Conservation (phyloP, 2,797 vertebrate species). For the Eremophila alpestris region DNA sequence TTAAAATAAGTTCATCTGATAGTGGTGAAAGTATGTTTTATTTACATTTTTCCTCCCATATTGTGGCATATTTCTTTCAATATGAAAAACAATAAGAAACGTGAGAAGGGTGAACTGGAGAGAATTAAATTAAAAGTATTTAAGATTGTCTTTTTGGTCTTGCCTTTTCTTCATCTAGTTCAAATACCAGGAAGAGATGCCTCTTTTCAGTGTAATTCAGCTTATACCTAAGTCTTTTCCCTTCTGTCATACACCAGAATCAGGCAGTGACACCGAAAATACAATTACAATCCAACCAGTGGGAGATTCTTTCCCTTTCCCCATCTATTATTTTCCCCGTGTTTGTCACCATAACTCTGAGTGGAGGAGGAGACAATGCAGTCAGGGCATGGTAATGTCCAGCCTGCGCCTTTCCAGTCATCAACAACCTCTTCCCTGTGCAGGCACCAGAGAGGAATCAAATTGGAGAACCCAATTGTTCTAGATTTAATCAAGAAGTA, state of each 20-base stretch:
- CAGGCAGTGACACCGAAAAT: not conserved
- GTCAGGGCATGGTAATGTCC: not conserved
- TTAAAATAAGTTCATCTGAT: not conserved
- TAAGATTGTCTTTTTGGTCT: rapidly evolving
- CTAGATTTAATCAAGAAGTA: not conserved
- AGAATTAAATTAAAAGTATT: not conserved
- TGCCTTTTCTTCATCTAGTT: not conserved
- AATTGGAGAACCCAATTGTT: not conserved
- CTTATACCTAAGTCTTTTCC: not conserved
- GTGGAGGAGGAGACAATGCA: not conserved
- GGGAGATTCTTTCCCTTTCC: not conserved
- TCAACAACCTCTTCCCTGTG: not conserved
- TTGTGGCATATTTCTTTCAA: not conserved
- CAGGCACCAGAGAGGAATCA: not conserved
- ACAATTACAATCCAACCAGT: not conserved
- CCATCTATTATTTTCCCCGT: not conserved
- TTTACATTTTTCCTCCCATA: not conserved
- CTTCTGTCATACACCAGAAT: not conserved
- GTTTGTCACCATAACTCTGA: not conserved
- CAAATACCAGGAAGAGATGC: not conserved
- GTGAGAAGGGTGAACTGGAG: not conserved
- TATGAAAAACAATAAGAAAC: not conserved
- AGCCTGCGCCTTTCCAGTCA: not conserved
- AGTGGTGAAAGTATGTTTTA: not conserved
- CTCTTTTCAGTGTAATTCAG: not conserved